Evolutionary conservation across 1,140 invertebrate species (phyloP).

Genomic region (Cyclina sinensis): DNA sequence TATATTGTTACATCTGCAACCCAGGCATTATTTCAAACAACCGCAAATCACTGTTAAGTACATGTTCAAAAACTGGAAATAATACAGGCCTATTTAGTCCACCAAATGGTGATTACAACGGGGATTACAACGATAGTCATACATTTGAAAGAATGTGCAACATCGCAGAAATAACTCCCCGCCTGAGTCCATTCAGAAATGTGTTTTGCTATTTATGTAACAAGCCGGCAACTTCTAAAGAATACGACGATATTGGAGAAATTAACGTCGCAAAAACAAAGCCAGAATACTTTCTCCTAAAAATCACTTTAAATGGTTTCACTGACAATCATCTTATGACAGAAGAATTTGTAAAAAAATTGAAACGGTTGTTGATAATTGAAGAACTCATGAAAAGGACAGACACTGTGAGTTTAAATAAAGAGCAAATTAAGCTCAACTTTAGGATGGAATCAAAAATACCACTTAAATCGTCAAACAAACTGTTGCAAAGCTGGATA

Average conservation of each 20-base stretch:
- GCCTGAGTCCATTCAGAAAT: slow-evolving; percentile 27
- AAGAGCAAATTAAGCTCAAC: not conserved
- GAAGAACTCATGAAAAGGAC: not conserved
- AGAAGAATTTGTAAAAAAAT: not conserved
- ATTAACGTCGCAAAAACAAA: not conserved
- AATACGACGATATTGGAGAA: not conserved
- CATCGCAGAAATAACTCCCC: not conserved
- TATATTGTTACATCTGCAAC: slow-evolving; percentile 53
- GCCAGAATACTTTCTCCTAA: not conserved
- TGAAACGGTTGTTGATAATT: not conserved
- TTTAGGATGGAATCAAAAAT: not conserved
- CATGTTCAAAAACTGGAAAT: not conserved
- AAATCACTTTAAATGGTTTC: not conserved
- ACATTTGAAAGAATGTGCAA: not conserved
- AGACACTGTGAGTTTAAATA: not conserved
- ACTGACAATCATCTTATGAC: not conserved
- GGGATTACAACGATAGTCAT: not conserved
- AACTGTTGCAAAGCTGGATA: not conserved
- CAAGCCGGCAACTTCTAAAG: too few species aligned
- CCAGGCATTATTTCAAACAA: not conserved
- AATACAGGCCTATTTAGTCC: too few species aligned
- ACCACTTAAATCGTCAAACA: not conserved
- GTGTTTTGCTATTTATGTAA: slow-evolving; percentile 8
- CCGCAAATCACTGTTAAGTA: not conserved
- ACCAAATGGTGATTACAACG: too few species aligned